These are phyloP conservation scores for Colostygia pectinataria DNA, from an alignment of 2,888 invertebrate genomes.

Conservation along the genomic window DNA sequence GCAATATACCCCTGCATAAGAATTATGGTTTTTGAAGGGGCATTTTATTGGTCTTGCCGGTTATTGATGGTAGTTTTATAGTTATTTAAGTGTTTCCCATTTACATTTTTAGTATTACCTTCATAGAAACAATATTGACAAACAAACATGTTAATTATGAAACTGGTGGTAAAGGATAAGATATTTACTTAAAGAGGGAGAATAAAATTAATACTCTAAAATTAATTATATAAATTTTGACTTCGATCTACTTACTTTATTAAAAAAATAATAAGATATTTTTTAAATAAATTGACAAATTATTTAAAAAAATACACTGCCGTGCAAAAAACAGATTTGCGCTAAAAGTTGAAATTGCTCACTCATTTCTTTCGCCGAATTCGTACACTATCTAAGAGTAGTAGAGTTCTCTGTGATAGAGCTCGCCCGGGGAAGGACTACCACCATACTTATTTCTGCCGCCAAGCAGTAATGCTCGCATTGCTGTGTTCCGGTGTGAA, in stretches of 20 bases:
- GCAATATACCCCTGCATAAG: slow-evolving; percentile 38
- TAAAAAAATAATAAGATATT: too few relatives aligned
- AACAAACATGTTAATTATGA: slow-evolving; percentile 23
- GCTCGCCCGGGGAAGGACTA: too few relatives aligned
- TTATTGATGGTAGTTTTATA: slow-evolving; percentile 45
- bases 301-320: slow-evolving; percentile 8
- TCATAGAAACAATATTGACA: neutral
- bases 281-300: too few relatives aligned
- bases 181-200: neutral
- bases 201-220: neutral
- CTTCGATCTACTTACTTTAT: too few relatives aligned
- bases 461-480: too few relatives aligned
- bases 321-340: slow-evolving; percentile 12
- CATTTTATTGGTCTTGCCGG: slow-evolving; percentile 49
- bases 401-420: too few relatives aligned
- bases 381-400: too few relatives aligned
- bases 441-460: too few relatives aligned
- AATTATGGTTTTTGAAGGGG: slow-evolving; percentile 59
- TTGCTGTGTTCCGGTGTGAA: too few relatives aligned
- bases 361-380: slow-evolving; percentile 20
- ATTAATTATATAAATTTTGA: neutral
- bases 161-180: slow-evolving; percentile 6
- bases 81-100: slow-evolving; percentile 38
- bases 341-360: slow-evolving; percentile 18
- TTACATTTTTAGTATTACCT: slow-evolving; percentile 14